phyloP scores from a whole-genome alignment of 2,113 vertebrate genomes.

The Marmota flaviventris region DNA sequence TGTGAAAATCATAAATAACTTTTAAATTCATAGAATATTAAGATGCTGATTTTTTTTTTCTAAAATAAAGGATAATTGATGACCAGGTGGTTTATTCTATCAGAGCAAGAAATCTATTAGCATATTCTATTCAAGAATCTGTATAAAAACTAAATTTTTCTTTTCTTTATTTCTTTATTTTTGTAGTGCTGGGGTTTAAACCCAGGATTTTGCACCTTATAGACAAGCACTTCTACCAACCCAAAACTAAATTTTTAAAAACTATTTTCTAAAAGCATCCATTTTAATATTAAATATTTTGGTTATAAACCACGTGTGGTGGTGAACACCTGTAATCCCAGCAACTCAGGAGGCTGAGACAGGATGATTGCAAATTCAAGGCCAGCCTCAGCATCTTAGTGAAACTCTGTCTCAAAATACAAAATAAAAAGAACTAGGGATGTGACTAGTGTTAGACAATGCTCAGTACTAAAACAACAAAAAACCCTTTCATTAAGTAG shows the following conservation, averaged over 20 bases:
- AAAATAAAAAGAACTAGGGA: no score
- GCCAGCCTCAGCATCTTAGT: no score
- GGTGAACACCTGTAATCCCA: no score
- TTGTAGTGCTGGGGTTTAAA: no score
- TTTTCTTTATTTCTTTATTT: neutral
- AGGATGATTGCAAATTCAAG: no score
- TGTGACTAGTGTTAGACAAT: no score
- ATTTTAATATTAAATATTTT: neutral
- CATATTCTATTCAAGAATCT: neutral
- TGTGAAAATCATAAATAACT: neutral
- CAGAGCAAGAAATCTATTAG: neutral
- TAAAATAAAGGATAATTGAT: neutral
- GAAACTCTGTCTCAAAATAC: no score
- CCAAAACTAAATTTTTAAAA: neutral
- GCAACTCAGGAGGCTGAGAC: no score
- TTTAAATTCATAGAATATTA: neutral
- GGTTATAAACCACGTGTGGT: no score
- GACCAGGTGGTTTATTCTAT: neutral
- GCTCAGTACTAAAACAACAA: no score
- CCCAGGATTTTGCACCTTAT: no score
- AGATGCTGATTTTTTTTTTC: no score
- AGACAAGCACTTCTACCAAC: neutral
- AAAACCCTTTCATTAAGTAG: neutral
- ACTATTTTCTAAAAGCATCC: neutral
- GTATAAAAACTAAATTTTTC: neutral